phyloP scores from a whole-genome alignment of 1,140 invertebrate genomes.

The Euura lappo region DNA sequence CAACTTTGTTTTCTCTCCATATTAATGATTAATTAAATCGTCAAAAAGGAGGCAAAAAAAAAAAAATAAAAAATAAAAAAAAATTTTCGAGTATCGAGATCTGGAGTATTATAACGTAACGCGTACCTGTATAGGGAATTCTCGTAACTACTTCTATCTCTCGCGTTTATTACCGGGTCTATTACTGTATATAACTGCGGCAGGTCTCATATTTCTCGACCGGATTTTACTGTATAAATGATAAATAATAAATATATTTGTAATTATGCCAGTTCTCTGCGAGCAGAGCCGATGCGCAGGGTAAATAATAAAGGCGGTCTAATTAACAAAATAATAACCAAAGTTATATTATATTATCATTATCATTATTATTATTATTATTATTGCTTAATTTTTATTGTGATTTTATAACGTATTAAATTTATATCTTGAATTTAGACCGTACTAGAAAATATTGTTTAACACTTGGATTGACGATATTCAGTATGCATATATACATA shows the following conservation, averaged over 20 bases:
- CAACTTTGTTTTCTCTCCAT: no score
- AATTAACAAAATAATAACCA: conserved; percentile 7
- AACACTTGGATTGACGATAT: not conserved
- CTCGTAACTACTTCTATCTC: no score
- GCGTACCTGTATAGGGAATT: no score
- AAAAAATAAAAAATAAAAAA: no score
- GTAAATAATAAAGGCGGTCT: not conserved
- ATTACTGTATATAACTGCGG: no score
- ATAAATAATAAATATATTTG: not conserved
- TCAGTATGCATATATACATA: not conserved
- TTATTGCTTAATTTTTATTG: not conserved
- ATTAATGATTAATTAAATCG: no score
- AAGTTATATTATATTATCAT: conserved; percentile 6
- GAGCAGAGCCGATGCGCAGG: not conserved
- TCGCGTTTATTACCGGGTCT: no score
- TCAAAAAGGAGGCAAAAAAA: no score
- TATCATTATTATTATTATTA: not conserved
- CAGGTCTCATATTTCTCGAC: no score
- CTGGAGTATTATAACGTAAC: no score
- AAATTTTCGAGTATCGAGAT: no score
- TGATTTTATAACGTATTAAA: not conserved
- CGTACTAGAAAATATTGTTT: not conserved
- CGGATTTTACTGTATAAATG: no score
- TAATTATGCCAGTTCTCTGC: not conserved
- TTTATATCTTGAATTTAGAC: not conserved